Evolutionary conservation across 2,113 vertebrate genomes (phyloP).

Genomic region (Myiozetetes cayanensis): DNA sequence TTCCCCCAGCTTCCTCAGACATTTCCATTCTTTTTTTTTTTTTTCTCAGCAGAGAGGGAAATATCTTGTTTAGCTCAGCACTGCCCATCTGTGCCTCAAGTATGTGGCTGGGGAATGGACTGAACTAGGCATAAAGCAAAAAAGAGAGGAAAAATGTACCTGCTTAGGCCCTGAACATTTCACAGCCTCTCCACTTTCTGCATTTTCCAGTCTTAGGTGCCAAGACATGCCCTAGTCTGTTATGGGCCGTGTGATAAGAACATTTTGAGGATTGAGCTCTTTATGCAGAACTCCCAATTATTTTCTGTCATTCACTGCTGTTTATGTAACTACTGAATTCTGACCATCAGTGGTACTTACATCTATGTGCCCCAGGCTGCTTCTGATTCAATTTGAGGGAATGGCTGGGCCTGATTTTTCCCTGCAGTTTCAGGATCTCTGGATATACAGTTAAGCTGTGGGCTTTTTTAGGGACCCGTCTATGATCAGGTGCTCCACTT

Average conservation of each 20-base stretch:
- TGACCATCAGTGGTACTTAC: background rate
- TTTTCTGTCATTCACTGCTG: background rate
- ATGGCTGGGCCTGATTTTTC: background rate
- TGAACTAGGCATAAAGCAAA: background rate
- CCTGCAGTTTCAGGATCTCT: background rate
- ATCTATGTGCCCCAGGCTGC: background rate
- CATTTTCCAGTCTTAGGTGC: background rate
- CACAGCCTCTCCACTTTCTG: background rate
- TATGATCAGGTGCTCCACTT: background rate
- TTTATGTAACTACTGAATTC: constrained; percentile 32
- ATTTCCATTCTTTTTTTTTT: background rate
- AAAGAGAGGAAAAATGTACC: background rate
- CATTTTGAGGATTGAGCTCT: background rate
- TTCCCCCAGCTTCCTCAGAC: background rate
- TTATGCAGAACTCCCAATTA: background rate
- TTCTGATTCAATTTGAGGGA: constrained; percentile 10
- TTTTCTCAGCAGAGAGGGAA: background rate
- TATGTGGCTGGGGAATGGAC: background rate
- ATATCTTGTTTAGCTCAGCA: background rate
- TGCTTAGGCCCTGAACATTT: background rate
- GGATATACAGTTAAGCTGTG: background rate
- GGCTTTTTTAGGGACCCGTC: background rate
- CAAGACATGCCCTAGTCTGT: background rate
- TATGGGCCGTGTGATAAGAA: background rate
- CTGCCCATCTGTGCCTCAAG: background rate